These are phyloP conservation scores for Ethmia dodecea DNA, from an alignment of 2,888 invertebrate species.

Conservation along the genomic window DNA sequence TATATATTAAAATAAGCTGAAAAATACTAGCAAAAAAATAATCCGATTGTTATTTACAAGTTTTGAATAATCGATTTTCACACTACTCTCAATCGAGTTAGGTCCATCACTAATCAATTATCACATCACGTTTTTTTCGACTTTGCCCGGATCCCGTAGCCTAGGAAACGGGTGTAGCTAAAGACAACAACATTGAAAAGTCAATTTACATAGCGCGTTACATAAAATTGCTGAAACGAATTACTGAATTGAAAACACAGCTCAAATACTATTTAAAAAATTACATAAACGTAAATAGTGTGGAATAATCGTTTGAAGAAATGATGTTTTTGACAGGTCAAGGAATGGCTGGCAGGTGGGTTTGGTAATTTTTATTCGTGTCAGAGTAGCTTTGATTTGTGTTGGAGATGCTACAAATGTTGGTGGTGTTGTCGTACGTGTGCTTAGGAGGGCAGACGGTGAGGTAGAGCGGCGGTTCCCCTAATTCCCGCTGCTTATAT, in stretches of 20 bases:
- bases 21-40: too few relatives aligned
- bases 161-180: constrained; percentile 76
- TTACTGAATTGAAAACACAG: constrained; percentile 10
- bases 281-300: constrained; percentile 4
- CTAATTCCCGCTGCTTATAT: constrained; percentile 34
- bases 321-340: constrained; percentile 61
- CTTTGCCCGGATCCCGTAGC: constrained; percentile 60
- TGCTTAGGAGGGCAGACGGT: constrained; percentile 24
- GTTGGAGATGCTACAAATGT: constrained; percentile 2
- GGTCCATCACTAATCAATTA: constrained; percentile 7
- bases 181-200: constrained; percentile 69
- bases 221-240: constrained; percentile 35
- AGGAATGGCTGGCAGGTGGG: constrained; percentile 69
- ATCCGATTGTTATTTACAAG: too few relatives aligned
- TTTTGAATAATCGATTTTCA: too few relatives aligned
- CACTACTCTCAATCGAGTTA: too few relatives aligned
- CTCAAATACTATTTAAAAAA: not conserved
- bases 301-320: constrained; percentile 16
- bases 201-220: constrained; percentile 52
- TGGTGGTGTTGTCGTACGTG: constrained; percentile 21
- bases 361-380: constrained; percentile 15
- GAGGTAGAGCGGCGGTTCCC: constrained; percentile 37
- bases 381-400: not conserved
- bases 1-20: too few relatives aligned
- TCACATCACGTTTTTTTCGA: constrained; percentile 25